Evolutionary conservation across 2,888 invertebrate genomes (phyloP).

Genomic region (Hemistola chrysoprasaria): DNA sequence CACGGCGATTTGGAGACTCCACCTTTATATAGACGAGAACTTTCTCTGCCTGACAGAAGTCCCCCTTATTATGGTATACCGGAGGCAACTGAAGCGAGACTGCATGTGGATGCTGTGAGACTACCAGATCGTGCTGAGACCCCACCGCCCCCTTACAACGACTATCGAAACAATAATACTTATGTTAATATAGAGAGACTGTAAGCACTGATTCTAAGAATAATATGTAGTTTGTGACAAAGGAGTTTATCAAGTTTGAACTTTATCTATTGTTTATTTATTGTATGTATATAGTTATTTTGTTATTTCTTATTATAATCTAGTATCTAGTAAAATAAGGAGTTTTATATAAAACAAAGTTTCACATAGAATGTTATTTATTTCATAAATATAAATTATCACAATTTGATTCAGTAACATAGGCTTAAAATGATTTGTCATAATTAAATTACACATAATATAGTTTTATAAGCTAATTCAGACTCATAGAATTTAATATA

Average conservation of each 20-base stretch:
- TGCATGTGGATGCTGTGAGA: conserved; percentile 57
- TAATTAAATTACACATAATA: conserved; percentile 59
- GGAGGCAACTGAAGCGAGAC: conserved; percentile 41
- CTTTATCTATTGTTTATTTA: too few species aligned
- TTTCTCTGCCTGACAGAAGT: conserved; percentile 55
- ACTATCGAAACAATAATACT: conserved; percentile 54
- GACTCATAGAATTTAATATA: conserved; percentile 79
- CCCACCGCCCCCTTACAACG: conserved; percentile 73
- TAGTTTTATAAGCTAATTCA: conserved; percentile 60
- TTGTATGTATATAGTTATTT: too few species aligned
- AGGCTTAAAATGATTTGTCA: conserved; percentile 61
- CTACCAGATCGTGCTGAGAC: conserved; percentile 62
- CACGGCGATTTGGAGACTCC: conserved; percentile 69
- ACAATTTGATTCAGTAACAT: conserved; percentile 66
- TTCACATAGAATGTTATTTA: conserved; percentile 42
- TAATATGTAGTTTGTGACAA: too few species aligned
- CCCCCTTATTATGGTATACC: conserved; percentile 54
- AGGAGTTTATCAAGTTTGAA: too few species aligned
- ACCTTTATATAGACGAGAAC: conserved; percentile 57
- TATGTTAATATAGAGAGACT: not conserved
- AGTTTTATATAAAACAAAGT: conserved; percentile 15
- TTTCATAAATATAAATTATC: conserved; percentile 70
- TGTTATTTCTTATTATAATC: too few species aligned
- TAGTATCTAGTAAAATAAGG: conserved; percentile 32
- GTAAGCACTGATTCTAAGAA: too few species aligned